Base-by-base conservation (phyloP, 2,888 invertebrate species). In the Merodon equestris region DNA sequence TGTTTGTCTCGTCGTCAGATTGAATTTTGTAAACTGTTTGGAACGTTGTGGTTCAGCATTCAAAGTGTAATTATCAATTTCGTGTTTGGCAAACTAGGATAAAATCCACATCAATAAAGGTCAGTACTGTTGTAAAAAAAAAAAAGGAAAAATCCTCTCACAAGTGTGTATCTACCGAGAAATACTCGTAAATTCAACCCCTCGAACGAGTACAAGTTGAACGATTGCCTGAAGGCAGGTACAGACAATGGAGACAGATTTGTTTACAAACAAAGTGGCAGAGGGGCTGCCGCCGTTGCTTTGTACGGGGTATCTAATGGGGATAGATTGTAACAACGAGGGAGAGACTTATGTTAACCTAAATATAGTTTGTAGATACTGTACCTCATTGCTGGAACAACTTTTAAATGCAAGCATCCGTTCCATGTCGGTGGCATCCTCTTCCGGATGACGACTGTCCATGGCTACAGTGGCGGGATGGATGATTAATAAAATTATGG, bases 241-340 rank as follows among this genome's bases (percentile, higher is more conserved):
- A 63, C 72, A 67, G 27, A 27, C 34, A 61, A 34, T 34, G 42
- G 54, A 61, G 60, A 60, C 67, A 72, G 72, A 63, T 63, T 77
- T 77, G 77, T 77, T 77, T 77, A 77, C 77, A 77, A 77, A 77
- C 77, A 77, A 63, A 34, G 42, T 36, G 58, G 61, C 17, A 36
- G 51, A 12, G 42, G 47, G 53, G 57, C 10, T 9, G 9, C 27
- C 12, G 13, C n/a, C 15, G 2, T 27, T 27, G 40, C 1, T 72
- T 38, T 75, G 68, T 63, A 63, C 61, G 50, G 53, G 9, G 54
- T 57, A 14, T 63, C 56, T 57, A 13, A 27, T 4, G 2, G 3
- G 2, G 27, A 27, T 27, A 27, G 13, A 4, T 9, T 13, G 2
- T 1, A 19, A 42, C 9, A 42, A 17, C 13, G 40, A n/a, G n/a